Evolutionary conservation across 1,140 invertebrate genomes (phyloP).

Genomic region (Helicoverpa armigera): DNA sequence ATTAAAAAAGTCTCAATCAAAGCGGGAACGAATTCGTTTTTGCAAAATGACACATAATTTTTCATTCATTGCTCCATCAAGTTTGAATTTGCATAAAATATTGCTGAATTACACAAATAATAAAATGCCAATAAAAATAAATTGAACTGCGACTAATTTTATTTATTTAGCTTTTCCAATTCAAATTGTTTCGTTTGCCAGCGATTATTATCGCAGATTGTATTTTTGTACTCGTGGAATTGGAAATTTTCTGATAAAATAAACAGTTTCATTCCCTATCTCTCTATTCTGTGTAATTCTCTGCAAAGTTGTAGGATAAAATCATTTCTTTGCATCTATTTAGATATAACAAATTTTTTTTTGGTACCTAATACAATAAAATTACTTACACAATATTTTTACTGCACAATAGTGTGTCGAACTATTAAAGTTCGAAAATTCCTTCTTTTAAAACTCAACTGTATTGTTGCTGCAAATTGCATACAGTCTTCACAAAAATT

Average conservation of each 20-base stretch:
- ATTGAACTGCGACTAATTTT: conserved; percentile 25
- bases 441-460: too few species aligned
- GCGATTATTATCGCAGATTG: conserved; percentile 38
- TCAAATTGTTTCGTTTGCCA: conserved; percentile 40
- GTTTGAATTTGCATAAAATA: conserved; percentile 8
- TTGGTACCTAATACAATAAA: neutral
- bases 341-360: neutral
- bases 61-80: neutral
- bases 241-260: conserved; percentile 41
- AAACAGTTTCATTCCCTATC: conserved; percentile 18
- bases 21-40: too few species aligned
- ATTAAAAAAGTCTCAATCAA: too few species aligned
- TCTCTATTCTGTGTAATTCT: conserved; percentile 18
- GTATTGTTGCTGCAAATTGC: too few species aligned
- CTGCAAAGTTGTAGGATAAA: neutral
- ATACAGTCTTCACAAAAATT: too few species aligned
- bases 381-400: neutral
- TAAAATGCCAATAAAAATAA: conserved; percentile 38
- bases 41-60: neutral
- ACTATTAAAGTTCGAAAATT: too few species aligned
- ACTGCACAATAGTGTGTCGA: neutral
- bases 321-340: conserved; percentile 14
- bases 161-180: conserved; percentile 37
- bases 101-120: conserved; percentile 12
- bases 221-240: conserved; percentile 31